Conservation (phyloP, 2,113 vertebrate genomes). For the Motacilla tschutschensis region DNA sequence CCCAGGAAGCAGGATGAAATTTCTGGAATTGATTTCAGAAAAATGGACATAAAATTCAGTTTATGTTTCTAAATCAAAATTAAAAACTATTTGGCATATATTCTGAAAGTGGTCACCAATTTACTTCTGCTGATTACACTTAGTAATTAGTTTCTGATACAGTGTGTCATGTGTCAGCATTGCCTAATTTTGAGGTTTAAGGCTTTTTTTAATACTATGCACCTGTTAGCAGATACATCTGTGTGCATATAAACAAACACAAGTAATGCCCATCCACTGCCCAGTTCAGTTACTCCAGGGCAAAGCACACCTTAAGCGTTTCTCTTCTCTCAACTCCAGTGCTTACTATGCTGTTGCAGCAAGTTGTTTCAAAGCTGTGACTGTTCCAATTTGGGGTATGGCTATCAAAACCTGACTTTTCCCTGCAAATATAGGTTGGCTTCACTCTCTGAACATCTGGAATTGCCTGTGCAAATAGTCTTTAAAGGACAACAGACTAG, state of each 20-base stretch:
- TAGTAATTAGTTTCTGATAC: background rate
- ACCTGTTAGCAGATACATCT: accelerated
- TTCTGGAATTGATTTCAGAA: background rate
- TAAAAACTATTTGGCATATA: background rate
- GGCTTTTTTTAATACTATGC: background rate
- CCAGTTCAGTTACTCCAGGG: background rate
- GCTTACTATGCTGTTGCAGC: background rate
- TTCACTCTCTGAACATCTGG: background rate
- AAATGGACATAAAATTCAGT: background rate
- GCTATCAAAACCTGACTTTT: background rate
- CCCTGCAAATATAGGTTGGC: background rate
- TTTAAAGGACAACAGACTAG: background rate
- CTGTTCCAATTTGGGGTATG: accelerated
- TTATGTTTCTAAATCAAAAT: background rate
- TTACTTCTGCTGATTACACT: background rate
- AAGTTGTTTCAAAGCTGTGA: accelerated
- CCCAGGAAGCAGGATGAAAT: background rate
- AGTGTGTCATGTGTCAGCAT: accelerated
- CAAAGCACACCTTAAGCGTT: background rate
- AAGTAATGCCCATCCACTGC: background rate
- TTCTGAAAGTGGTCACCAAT: background rate
- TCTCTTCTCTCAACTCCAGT: background rate
- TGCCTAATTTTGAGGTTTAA: background rate
- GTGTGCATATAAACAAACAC: background rate
- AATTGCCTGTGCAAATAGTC: background rate